Evolutionary conservation across 2,888 invertebrate genomes (phyloP).

Genomic region (Limulus polyphemus): DNA sequence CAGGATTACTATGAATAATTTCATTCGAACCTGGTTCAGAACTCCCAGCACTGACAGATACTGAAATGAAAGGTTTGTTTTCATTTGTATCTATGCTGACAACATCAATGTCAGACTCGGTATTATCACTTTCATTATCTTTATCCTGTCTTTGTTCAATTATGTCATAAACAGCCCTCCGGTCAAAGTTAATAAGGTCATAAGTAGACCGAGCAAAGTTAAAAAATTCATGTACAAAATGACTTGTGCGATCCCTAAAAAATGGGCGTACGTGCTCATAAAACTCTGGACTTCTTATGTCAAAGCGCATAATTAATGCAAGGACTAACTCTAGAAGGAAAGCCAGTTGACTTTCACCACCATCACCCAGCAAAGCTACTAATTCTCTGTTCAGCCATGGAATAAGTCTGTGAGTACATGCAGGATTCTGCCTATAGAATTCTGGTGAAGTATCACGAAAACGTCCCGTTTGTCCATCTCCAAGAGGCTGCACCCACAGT

Average conservation of each 20-base stretch:
- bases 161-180: conserved; percentile 32
- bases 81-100: too few species aligned
- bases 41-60: too few species aligned
- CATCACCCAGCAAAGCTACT: conserved; percentile 49
- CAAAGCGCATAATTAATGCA: conserved; percentile 49
- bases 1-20: too few species aligned
- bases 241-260: conserved; percentile 58
- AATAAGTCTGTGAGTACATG: conserved; percentile 64
- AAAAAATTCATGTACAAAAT: conserved; percentile 79
- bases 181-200: conserved; percentile 58
- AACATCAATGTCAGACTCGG: too few species aligned
- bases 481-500: conserved; percentile 57
- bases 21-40: too few species aligned
- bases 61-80: too few species aligned
- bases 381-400: conserved; percentile 83
- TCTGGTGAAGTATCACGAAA: conserved; percentile 58
- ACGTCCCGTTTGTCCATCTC: conserved; percentile 48
- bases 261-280: conserved; percentile 53
- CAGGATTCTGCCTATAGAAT: conserved; percentile 47
- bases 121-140: too few species aligned
- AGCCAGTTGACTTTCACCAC: conserved; percentile 30
- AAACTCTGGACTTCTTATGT: conserved; percentile 47
- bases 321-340: conserved; percentile 56
- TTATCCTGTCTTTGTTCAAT: too few species aligned
- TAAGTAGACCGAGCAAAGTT: conserved; percentile 74